A percentile compares a stretch with the other conserved stretches of the same genome.
phyloP scores from a whole-genome alignment of 2,113 vertebrate genomes.

The Gymnocephalus cernua region DNA sequence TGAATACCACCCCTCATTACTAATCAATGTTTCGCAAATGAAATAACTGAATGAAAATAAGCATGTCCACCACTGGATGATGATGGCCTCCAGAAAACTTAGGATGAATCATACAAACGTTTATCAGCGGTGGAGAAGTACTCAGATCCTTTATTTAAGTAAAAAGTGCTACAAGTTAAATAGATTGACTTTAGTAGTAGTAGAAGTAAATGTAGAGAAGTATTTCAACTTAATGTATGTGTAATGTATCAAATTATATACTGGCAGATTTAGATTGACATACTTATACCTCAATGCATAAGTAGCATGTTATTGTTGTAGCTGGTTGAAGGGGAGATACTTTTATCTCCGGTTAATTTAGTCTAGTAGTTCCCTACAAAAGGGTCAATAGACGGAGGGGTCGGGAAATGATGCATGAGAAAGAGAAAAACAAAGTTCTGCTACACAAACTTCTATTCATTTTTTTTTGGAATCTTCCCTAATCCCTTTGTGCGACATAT shows the following conservation, averaged over 20 bases:
- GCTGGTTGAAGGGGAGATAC: not conserved
- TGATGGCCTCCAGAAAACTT: not conserved
- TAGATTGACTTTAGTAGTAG: not conserved
- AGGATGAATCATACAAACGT: not conserved
- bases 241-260: not conserved
- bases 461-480: not conserved
- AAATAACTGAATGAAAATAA: not conserved
- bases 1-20: not conserved
- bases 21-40: not conserved
- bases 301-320: not conserved
- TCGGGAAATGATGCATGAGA: not conserved
- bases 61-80: not conserved
- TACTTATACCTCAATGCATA: not conserved
- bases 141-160: not conserved
- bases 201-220: not conserved
- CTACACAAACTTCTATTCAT: not conserved
- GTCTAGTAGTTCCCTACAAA: not conserved
- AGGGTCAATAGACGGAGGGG: not conserved
- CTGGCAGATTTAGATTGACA: not conserved
- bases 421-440: constrained; percentile 9
- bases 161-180: not conserved
- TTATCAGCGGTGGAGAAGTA: not conserved
- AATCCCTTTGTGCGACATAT: not conserved
- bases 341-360: not conserved
- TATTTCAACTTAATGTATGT: not conserved